A percentile compares a stretch with the other conserved stretches of the same genome.
These are phyloP conservation scores for Onychomys arenicola DNA, from an alignment of 2,797 vertebrate species.

Conservation along the genomic window DNA sequence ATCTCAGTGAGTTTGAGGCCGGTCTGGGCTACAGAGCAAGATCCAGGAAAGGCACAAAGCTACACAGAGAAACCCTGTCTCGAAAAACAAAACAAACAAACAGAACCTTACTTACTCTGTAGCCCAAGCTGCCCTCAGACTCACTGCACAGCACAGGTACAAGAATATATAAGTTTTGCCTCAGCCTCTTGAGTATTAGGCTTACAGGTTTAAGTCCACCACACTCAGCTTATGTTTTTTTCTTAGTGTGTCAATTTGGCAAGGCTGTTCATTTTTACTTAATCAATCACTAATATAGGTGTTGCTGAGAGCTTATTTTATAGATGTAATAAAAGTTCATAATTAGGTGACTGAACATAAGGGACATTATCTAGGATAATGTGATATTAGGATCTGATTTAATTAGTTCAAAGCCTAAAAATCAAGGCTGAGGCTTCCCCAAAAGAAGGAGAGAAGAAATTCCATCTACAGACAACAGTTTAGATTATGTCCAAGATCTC, in stretches of 20 bases:
- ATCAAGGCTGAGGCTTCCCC: background rate
- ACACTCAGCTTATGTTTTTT: background rate
- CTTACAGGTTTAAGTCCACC: background rate
- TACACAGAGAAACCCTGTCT: too few species aligned
- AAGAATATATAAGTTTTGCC: background rate
- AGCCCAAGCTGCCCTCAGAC: background rate
- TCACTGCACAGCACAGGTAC: background rate
- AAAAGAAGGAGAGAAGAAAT: background rate
- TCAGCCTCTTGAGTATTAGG: background rate
- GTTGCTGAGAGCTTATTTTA: constrained; percentile 22
- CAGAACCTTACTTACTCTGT: background rate
- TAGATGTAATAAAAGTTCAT: constrained; percentile 55
- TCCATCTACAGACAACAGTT: background rate
- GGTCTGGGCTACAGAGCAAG: too few species aligned
- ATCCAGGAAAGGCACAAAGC: too few species aligned
- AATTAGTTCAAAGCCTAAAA: constrained; percentile 43
- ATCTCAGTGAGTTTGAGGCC: too few species aligned
- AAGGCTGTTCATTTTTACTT: constrained; percentile 36
- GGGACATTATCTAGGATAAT: constrained; percentile 24
- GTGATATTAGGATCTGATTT: background rate
- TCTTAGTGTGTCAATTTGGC: background rate
- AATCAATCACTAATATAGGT: constrained; percentile 49
- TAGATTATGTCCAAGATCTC: background rate
- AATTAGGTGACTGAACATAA: constrained; percentile 42
- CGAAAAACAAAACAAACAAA: background rate